Base-by-base conservation (phyloP, 2,888 invertebrate genomes). In the Malthinus flaveolus region DNA sequence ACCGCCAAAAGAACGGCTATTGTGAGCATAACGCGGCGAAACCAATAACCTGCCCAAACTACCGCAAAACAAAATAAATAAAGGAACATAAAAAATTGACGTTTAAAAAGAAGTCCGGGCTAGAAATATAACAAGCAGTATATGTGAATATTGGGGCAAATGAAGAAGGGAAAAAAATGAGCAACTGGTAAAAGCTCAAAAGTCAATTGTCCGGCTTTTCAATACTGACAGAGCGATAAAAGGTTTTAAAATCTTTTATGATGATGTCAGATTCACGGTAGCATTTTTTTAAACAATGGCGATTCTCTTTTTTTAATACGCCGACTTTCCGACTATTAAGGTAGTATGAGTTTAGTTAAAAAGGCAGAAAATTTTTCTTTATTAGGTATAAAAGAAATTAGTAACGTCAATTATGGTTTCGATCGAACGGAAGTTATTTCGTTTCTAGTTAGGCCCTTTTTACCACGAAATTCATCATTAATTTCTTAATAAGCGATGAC, bases 31-130 rank as follows among this genome's bases (percentile, higher is more conserved):
- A 52, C 37, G 23, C 23, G 52, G 44, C 34, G 62, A 46, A 66
- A 66, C 70, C 65, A 68, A 69, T 68, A 68, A 67, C 65, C 66
- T 66, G 62, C 65, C 66, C 62, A 66, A 68, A 66, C 66, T 64
- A 60, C 60, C 60, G 48, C 64, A 64, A 66, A 53, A 62, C 62
- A 56, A 64, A 58, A 63, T 56, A 62, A 62, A 65, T 62, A 53
- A 53, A 59, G 34, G 56, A 54, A 51, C 63, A 63, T 63, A 66
- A 65, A 67, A 68, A 67, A 49, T 57, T 61, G 66, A 65, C 67
- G 67, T 67, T 68, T 54, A 61, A 65, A 66, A 61, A 63, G 65
- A 67, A 66, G 62, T 64, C 64, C 39, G 33, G 47, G 48, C 13
- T 44, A 31, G 37, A 48, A 54, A 35, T 23, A 23, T 45, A 53